Evolutionary conservation across 1,140 invertebrate genomes (phyloP), one percentile per base, ranked within the genome.

Genomic region (Hyposmocoma kahamanoa): DNA sequence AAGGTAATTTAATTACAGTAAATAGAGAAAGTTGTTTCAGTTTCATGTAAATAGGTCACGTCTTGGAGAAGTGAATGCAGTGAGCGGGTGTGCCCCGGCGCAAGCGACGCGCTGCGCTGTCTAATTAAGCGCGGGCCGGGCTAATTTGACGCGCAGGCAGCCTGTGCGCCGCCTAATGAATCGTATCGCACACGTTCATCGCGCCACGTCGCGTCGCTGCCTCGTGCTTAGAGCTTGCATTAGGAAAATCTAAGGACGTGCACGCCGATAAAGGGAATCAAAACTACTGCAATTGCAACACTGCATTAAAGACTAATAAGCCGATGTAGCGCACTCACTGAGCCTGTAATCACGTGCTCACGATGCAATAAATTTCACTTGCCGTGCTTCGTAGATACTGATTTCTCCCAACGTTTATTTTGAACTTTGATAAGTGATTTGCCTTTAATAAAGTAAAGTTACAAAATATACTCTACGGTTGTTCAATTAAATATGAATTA

Each of bases 131-230:
- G 66, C 61, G 56, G 60, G 50, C 53, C 54, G 58, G 58, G 66
- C 73, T 84, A 84, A 84, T 84, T 84, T 84, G 81, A 84, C 75
- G 70, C 74, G 66, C 63, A 70, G 68, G 62, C 54, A 52, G 50
- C 56, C 62, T 52, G 20, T 59, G 64, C 57, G 65, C 64, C 66
- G 67, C 67, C 67, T 84, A 84, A 84, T 82, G 78, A 84, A 84
- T 81, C 63, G 73, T 84, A 84, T 84, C 81, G 72, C 69, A 82
- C 75, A 82, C 81, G 78, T 77, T 73, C 74, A 84, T 84, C 80
- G 63, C 59, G 30, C 69, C 71, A 71, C 72, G 72, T 78, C 57
- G 70, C 72, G 72, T 78, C 57, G 52, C 30, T 42, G 39, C 52
- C 59, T 56, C 62, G 64, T 59, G 59, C 60, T 58, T 53, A 56